Conservation (phyloP, 2,888 invertebrate genomes). For the Deilephila porcellus region DNA sequence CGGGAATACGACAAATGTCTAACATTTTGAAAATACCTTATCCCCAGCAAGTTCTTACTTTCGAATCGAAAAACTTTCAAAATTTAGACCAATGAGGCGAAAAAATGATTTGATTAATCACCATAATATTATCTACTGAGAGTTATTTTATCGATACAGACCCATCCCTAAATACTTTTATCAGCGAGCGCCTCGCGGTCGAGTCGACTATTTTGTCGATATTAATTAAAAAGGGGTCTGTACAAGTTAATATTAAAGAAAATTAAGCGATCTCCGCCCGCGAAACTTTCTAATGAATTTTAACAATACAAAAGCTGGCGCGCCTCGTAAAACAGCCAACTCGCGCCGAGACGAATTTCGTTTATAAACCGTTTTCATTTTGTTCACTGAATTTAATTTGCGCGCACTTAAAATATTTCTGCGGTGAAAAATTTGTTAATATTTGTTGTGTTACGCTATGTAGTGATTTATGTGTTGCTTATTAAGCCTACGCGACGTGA, state of each 20-base stretch:
- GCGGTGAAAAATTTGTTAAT: neutral
- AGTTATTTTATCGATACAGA: conserved; percentile 31
- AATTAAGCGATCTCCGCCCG: conserved; percentile 81
- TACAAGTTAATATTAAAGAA: conserved; percentile 85
- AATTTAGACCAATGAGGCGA: too few relatives aligned
- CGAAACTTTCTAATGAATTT: conserved; percentile 79
- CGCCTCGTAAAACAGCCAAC: conserved; percentile 23
- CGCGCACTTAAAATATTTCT: conserved; percentile 13
- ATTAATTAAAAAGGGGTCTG: conserved; percentile 84
- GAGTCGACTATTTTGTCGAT: conserved; percentile 82
- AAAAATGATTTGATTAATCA: too few relatives aligned
- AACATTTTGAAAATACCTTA: too few relatives aligned
- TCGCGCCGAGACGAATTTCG: conserved; percentile 23
- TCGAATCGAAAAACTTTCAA: too few relatives aligned
- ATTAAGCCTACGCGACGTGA: neutral
- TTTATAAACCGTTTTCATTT: conserved; percentile 18
- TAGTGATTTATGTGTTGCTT: neutral
- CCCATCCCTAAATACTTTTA: conserved; percentile 69
- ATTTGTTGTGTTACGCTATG: conserved; percentile 7
- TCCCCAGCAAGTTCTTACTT: too few relatives aligned
- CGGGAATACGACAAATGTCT: too few relatives aligned
- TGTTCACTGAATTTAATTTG: conserved; percentile 15
- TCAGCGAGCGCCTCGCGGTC: conserved; percentile 68
- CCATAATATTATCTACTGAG: too few relatives aligned
- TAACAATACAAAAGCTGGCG: conserved; percentile 52